Evolutionary conservation across 2,113 vertebrate species (phyloP), one percentile per base, ranked within the genome.

Genomic region (Cacatua alba): DNA sequence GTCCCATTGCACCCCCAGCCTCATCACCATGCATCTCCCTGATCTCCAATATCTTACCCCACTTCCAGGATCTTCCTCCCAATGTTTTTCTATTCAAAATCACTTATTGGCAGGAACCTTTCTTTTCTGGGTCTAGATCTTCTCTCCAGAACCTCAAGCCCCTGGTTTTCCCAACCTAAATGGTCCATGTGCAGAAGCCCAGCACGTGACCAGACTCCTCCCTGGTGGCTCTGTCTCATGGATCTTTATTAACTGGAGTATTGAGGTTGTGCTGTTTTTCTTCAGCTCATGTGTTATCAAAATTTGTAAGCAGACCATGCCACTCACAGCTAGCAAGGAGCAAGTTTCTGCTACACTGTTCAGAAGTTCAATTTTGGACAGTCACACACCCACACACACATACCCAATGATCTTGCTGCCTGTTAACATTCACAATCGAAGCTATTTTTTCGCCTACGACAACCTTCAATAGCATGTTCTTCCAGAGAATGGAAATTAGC

Each of bases 401-500:
- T 28, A 31, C 29, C 21, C 4, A 59, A 7, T 24, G 41, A 74
- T 59, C n/a, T 70, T 51, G 43, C 76, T 67, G 24, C 28, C 59
- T 94, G 41, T n/a, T 41, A 83, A 2, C 5, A 0, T 75, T 71
- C 6, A 7, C 10, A 46, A 5, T 71, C 77, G 53, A 90, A 81
- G 19, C 13, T 74, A 41, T 13, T 75, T 84, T 74, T 84, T 86
- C 2, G 1, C 29, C 55, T 81, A 63, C 5, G 0, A 55, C 49
- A 78, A 55, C n/a, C 48, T 92, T 78, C 68, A 91, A 77, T 67
- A 77, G 15, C 49, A 60, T 39, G 25, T 91, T 95, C 57, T 86
- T 92, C 37, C 44, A 83, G 23, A 89, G 20, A 91, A 92, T 85
- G 37, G 59, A 95, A 95, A 90, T 89, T 25, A 92, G 24, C 48